Evolutionary conservation across 2,113 vertebrate species (phyloP), one percentile per base, ranked within the genome.

Genomic region (Lates calcarifer): DNA sequence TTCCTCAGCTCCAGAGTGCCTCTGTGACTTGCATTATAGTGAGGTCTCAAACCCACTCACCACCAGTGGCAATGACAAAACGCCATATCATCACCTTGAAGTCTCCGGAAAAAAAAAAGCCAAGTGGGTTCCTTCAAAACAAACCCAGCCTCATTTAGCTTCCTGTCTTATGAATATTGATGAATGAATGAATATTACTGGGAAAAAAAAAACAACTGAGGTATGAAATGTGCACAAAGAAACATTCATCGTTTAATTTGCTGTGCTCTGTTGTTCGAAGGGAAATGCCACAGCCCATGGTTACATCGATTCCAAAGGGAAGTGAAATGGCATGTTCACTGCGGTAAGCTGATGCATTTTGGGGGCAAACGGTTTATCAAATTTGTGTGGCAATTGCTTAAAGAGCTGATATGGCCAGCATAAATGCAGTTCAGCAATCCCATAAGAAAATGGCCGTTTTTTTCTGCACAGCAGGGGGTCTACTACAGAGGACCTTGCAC

Each of bases 21-120:
- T 89, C 84, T 93, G 91, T 93, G 92, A 92, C 93, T 88, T 85
- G 92, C 90, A 94, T 93, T 86, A 86, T 77, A 93, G 89, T 84
- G 81, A 91, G 87, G 84, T 83, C 90, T 87, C 71, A 75, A 87
- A 86, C 87, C 72, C 83, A 55, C 89, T 89, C 81, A 61, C 84
- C 88, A 87, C 78, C 88, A 78, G 70, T 63, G 77, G 68, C 83
- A 61, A 58, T 8, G 82, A 87, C 85, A 84, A 84, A 86, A 80
- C 12, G 31, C 85, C 78, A 28, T 56, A 81, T 81, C 79, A 68
- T 79, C 88, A 86, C 81, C 85, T 90, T 82, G 60, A 80, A 89
- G 82, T 82, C 70, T 82, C 72, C 2, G 51, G 18, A 20, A 47
- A 76, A 51, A 6, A 56, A 77, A 49, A 74, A 69, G 6, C 65